Evolutionary conservation across 2,113 vertebrate species (phyloP), one percentile per base, ranked within the genome.

Genomic region (Prunella fulvescens): DNA sequence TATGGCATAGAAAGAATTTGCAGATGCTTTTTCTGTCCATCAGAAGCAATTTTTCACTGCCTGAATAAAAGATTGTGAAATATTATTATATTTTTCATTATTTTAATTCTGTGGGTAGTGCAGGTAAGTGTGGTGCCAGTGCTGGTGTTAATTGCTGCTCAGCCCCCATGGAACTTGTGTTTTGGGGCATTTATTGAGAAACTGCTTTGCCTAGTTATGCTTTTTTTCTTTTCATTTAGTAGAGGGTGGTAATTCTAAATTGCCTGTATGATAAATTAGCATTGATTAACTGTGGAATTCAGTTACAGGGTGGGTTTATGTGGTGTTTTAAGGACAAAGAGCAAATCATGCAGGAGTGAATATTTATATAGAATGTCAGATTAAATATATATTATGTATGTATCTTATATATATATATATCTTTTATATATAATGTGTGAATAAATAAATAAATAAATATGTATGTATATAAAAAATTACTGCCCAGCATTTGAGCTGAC

Each of bases 351-450:
- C 53, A 77, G 33, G 70, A 64, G 14, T 33, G 42, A 45, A 7
- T 31, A 11, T 70, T 74, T 58, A 2, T 42, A 2, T 20, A 3
- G 22, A 14, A 3, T 76, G 10, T n/a, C 14, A 58, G 18, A 15
- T 47, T 48, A 58, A 31, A 39, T 51, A 22, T 16, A 1, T 31
- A 8, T 58, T 15, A 19, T 47, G 6, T 25, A 7, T 51, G 3
- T 22, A 4, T 37, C 8, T 9, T 9, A 7, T 20, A 2, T 28
- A 15, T 81, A 37, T 37, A 37, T 50, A 9, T 33, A 3, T 29
- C 60, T 2, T 65, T 48, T 24, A 3, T 44, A 2, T 50, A 9
- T 33, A 3, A 2, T 28, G 1, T 66, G 8, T 42, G 25, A 25
- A 22, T n/a, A n/a, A 11, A 26, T 28, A n/a, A n/a, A 18, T 17